Base-by-base conservation (phyloP, 2,113 vertebrate species). In the Gymnocephalus cernua region DNA sequence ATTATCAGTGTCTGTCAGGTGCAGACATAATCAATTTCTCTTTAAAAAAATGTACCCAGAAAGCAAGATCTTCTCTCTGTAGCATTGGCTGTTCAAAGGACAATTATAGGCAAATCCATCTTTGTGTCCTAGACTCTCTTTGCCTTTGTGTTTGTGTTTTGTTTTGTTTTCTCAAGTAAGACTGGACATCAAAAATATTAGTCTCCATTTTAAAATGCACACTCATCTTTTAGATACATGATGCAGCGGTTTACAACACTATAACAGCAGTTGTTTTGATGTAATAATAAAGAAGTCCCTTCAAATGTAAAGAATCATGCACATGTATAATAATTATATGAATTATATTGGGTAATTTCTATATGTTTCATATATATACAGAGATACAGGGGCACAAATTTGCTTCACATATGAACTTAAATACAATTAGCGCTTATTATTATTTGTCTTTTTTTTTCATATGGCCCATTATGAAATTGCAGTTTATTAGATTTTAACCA, bases 1-100 rank as follows among this genome's bases (percentile, higher is more conserved):
- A 51, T 72, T 72, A 83, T 83, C 67, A 72, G 66, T 77, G 59
- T 78, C 74, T 61, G 47, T 53, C 61, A 83, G 51, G 23, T 72
- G 59, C 67, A 71, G 61, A 77, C 51, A 21, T 32, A 51, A 72
- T 83, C 59, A 35, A 64, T 67, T 19, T 48, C 27, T 56, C 72
- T 21, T 27, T 38, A 3, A 25, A 64, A 54, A 23, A 51, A 23
- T 47, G 2, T 18, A n/a, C 23, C 2, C 4, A 53, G 45, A 62
- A 74, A 74, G 14, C 11, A 25, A 53, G 47, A 35, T 64, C 25
- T 47, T 47, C 41, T 41, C 53, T 50, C 27, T n/a, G 38, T 32
- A 56, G 11, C 7, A 16, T 5, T 14, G 27, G 13, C 25, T 45
- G 73, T 18, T 57, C 19, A 56, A 32, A 16, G 29, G 25, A 9